Conservation (phyloP, 2,797 vertebrate genomes). For the Leucoraja ocellata region DNA sequence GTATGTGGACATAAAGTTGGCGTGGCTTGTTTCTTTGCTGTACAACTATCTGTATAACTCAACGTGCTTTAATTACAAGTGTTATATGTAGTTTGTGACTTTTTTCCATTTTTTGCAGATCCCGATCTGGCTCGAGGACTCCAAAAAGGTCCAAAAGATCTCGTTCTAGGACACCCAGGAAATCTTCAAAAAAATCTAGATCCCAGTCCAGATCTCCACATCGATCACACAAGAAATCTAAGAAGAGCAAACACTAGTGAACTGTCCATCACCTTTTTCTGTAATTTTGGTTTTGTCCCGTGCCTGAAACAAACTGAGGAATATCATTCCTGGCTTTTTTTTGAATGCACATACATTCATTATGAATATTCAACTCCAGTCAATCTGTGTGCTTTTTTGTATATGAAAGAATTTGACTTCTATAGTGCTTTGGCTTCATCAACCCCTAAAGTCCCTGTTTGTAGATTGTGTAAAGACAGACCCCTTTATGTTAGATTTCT, state of each 20-base stretch:
- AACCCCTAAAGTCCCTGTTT: constrained; percentile 7
- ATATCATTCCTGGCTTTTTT: constrained; percentile 67
- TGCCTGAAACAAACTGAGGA: constrained; percentile 67
- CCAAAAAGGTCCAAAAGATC: constrained; percentile 89
- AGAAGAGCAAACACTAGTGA: constrained; percentile 99
- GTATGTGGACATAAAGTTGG: too few relatives aligned
- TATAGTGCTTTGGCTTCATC: constrained; percentile 34
- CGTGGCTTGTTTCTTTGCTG: too few relatives aligned
- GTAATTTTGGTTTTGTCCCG: constrained; percentile 72
- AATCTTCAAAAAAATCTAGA: constrained; percentile 87
- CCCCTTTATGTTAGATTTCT: constrained; percentile 73
- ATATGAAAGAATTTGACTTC: constrained; percentile 66
- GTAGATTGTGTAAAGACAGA: constrained; percentile 47
- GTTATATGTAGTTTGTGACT: constrained; percentile 36
- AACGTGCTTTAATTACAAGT: not conserved
- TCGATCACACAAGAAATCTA: constrained; percentile 98
- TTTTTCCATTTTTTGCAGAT: constrained; percentile 60
- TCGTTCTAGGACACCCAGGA: constrained; percentile 83
- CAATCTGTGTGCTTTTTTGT: constrained; percentile 92
- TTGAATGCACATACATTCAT: constrained; percentile 79
- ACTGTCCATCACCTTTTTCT: constrained; percentile 51
- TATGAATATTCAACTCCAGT: constrained; percentile 66
- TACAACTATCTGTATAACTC: too few relatives aligned
- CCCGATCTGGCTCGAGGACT: constrained; percentile 86
- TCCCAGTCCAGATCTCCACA: constrained; percentile 94